These are phyloP conservation scores for Smittia aterrima DNA, from an alignment of 2,888 invertebrate species.

Conservation along the genomic window DNA sequence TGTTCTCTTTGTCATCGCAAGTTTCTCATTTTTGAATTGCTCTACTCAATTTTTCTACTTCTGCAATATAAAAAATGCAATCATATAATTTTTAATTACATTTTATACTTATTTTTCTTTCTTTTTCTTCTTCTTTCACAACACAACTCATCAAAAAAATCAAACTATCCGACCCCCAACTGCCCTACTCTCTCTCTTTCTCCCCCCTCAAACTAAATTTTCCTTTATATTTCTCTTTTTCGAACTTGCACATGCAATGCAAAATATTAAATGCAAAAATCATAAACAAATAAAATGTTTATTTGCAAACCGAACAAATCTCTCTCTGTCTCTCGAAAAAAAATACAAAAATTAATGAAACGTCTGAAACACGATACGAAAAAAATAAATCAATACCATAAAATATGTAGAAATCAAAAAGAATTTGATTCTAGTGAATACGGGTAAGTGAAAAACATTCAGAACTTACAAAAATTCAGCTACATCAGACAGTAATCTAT, in stretches of 20 bases:
- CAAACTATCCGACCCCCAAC: not conserved
- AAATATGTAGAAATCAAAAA: conserved; percentile 39
- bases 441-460: conserved; percentile 42
- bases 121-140: conserved; percentile 41
- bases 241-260: conserved; percentile 16
- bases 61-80: not conserved
- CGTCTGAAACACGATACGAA: not conserved
- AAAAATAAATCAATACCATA: conserved; percentile 29
- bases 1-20: not conserved
- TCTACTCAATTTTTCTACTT: not conserved
- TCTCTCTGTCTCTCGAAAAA: conserved; percentile 4
- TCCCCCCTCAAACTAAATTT: not conserved
- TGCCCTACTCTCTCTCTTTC: conserved; percentile 6
- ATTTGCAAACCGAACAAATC: not conserved
- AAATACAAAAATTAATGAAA: not conserved
- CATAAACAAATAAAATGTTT: conserved; percentile 4
- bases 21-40: not conserved
- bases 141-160: conserved; percentile 8
- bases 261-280: not conserved
- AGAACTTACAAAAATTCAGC: conserved; percentile 41
- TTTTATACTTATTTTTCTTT: conserved; percentile 38
- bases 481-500: conserved; percentile 32
- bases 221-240: conserved; percentile 12
- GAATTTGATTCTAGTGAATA: conserved; percentile 40
- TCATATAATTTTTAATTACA: conserved; percentile 33